Conservation (phyloP, 2,797 vertebrate species). For the Phataginus tricuspis region DNA sequence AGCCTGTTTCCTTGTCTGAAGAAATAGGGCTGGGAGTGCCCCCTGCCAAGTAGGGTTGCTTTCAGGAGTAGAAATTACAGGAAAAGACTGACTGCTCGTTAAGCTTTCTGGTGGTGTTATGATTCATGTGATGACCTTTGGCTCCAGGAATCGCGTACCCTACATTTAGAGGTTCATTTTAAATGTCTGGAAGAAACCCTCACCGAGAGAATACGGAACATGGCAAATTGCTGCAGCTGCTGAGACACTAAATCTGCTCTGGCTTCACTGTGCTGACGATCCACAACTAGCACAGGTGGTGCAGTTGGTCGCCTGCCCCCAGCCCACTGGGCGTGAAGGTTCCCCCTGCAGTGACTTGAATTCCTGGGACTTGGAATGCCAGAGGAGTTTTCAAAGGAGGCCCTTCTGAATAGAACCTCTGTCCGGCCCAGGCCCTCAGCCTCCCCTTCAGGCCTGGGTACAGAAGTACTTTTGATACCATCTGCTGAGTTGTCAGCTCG, state of each 20-base stretch:
- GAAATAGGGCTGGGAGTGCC: neutral
- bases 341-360: constrained; percentile 1
- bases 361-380: constrained; percentile 49
- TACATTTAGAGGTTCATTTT: neutral
- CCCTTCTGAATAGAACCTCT: constrained; percentile 72
- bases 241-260: neutral
- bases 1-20: neutral
- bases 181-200: neutral
- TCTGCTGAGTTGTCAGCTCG: constrained; percentile 73
- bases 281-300: neutral
- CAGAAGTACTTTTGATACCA: constrained; percentile 78
- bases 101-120: neutral
- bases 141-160: neutral
- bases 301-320: neutral
- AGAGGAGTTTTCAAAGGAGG: constrained; percentile 55
- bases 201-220: neutral
- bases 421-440: constrained; percentile 49
- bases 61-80: neutral
- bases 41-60: neutral
- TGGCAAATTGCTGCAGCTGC: neutral
- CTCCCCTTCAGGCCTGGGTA: constrained; percentile 60
- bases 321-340: neutral
- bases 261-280: neutral
- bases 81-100: neutral
- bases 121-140: neutral